These are phyloP conservation scores for Pseudomyrmex dendroicus DNA, from an alignment of 1,140 invertebrate genomes.

Conservation along the genomic window DNA sequence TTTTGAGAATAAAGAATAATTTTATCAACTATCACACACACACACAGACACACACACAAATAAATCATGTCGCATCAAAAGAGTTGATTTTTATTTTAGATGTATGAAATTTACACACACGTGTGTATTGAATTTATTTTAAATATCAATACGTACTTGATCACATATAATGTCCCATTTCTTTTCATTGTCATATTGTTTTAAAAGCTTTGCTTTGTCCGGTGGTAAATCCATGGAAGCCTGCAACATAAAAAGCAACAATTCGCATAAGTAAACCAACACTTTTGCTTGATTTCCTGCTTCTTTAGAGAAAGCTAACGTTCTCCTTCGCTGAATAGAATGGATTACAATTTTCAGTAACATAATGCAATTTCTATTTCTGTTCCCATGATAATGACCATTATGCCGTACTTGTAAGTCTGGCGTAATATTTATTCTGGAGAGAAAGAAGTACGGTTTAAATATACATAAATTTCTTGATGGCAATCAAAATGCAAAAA, in stretches of 20 bases:
- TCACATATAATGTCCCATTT: conserved; percentile 99
- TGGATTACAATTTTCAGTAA: conserved; percentile 54
- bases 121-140: background rate
- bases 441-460: conserved; percentile 10
- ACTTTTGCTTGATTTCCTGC: conserved; percentile 33
- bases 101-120: no score
- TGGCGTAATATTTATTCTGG: conserved; percentile 53
- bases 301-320: conserved; percentile 57
- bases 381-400: conserved; percentile 18
- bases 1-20: no score
- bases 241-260: conserved; percentile 85
- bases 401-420: conserved; percentile 24
- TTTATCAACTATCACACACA: no score
- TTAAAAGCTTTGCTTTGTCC: conserved; percentile 98
- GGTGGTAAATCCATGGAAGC: conserved; percentile 99
- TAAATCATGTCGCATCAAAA: no score
- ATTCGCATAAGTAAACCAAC: conserved; percentile 11
- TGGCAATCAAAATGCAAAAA: no score
- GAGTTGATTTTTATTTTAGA: no score
- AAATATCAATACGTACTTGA: conserved; percentile 89
- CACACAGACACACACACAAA: no score
- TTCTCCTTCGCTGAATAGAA: conserved; percentile 59
- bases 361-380: conserved; percentile 42
- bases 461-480: no score
- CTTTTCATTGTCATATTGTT: conserved; percentile 98